phyloP scores from a whole-genome alignment of 1,140 invertebrate genomes.

The Subanguina moxae region DNA sequence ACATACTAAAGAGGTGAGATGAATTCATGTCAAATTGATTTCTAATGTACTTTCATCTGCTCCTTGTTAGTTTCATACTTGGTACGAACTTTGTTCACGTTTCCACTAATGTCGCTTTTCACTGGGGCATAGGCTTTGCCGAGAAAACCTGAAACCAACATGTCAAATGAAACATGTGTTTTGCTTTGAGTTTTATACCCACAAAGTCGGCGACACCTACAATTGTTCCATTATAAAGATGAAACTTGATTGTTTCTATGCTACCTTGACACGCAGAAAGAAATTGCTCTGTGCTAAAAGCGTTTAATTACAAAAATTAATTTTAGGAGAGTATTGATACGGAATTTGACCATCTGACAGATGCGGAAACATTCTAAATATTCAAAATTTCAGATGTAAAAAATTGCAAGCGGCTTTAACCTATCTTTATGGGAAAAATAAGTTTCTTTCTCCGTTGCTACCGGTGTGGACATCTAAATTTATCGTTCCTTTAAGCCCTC shows the following conservation, averaged over 20 bases:
- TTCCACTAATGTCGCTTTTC: conserved; percentile 44
- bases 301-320: background rate
- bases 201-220: conserved; percentile 44
- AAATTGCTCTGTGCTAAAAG: conserved; percentile 38
- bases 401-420: no score
- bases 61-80: conserved; percentile 36
- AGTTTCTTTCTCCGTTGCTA: background rate
- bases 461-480: conserved; percentile 2
- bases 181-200: conserved; percentile 16
- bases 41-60: background rate
- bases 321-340: background rate
- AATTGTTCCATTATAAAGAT: no score
- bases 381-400: no score
- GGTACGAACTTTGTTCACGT: conserved; percentile 40
- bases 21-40: no score
- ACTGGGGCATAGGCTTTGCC: conserved; percentile 46
- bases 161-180: background rate
- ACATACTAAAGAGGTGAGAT: conserved; percentile 15
- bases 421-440: conserved; percentile 1
- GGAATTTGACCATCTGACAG: conserved; percentile 1
- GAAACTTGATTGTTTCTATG: no score
- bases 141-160: conserved; percentile 36
- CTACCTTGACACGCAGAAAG: conserved; percentile 38
- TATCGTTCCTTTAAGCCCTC: background rate
- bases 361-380: conserved; percentile 4